Base-by-base conservation (phyloP, 2,888 invertebrate species). In the Plebejus anna region DNA sequence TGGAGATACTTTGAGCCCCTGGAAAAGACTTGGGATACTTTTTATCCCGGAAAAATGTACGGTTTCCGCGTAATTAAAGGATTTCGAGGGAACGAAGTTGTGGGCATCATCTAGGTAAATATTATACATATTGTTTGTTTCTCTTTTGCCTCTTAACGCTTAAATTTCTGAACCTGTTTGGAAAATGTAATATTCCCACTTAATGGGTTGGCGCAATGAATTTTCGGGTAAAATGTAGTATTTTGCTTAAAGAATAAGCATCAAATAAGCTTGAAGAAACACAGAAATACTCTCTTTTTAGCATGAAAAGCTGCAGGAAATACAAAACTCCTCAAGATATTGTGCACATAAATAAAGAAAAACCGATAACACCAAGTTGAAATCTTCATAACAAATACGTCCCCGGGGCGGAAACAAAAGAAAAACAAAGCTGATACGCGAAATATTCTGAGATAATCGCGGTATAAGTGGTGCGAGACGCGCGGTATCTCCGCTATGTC, bases 351-450 rank as follows among this genome's bases (percentile, higher is more conserved):
- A 66, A 66, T 66, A 66, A 36, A 66, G 66, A 32, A 36, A 66
- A 66, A 66, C 66, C 66, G 66, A 66, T 66, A 66, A 66, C 66
- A 66, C 66, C 66, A 66, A 66, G 32, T 66, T 66, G 66, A 66
- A 66, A 66, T 36, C 32, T 32, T 66, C 66, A 66, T 36, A 66
- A 66, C 66, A 36, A 66, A 66, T 66, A 66, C 66, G 32, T 36
- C 66, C 66, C 66, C 28, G 66, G 66, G 66, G 66, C 66, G 32
- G 32, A 36, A 66, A 66, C 66, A 66, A 66, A 66, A 66, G 66
- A 66, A 66, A 61, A 66, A 66, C 66, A 66, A 66, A 32, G 66
- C 32, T 66, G 66, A 66, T 66, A 66, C 16, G 66, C 32, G 32
- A 66, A 66, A 66, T 66, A 66, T 36, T 66, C 66, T 13, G 66